A percentile compares a stretch with the other conserved stretches of the same genome.
Conservation (phyloP, 2,113 vertebrate species). For the Syrrhaptes paradoxus region DNA sequence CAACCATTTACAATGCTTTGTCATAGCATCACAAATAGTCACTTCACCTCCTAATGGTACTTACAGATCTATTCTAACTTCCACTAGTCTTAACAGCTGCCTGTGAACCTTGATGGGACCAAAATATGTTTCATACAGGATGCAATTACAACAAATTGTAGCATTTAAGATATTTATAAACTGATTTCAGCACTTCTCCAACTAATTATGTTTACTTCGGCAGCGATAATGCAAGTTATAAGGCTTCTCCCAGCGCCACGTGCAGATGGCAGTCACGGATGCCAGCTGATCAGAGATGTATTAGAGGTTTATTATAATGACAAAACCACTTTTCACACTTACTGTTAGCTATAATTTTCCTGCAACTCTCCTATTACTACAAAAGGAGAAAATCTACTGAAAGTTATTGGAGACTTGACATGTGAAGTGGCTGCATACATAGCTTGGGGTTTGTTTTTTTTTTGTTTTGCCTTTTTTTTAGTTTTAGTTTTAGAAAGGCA, state of each 20-base stretch:
- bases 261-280: not conserved
- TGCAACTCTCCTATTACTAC: not conserved
- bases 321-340: not conserved
- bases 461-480: not conserved
- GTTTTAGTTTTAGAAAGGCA: not conserved
- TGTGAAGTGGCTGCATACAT: not conserved
- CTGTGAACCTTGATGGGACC: not conserved
- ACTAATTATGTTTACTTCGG: not conserved
- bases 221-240: not conserved
- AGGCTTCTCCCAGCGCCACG: not conserved
- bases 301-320: not conserved
- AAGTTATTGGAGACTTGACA: not conserved
- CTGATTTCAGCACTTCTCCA: not conserved
- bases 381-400: not conserved
- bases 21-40: rapidly evolving
- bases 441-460: not conserved
- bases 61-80: not conserved
- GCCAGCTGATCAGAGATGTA: not conserved
- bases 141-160: not conserved
- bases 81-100: not conserved
- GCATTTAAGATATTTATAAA: not conserved
- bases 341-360: not conserved
- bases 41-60: not conserved
- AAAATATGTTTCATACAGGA: not conserved
- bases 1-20: not conserved